Base-by-base conservation (phyloP, 2,113 vertebrate species). In the Pachyramphus minor region DNA sequence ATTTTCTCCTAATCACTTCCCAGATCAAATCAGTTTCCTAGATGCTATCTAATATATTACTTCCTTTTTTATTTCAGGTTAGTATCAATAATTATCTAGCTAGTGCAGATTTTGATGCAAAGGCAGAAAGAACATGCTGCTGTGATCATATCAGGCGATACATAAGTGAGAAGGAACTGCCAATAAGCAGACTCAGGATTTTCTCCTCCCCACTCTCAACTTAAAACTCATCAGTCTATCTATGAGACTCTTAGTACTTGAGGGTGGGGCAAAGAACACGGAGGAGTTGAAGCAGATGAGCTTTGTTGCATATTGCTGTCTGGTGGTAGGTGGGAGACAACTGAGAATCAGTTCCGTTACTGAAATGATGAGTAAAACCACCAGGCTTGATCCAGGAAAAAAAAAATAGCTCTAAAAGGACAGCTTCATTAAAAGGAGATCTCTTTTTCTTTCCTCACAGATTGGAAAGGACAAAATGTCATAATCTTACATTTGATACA, bases 1-100 rank as follows among this genome's bases (percentile, higher is more conserved):
- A 53, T 95, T 84, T 93, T 86, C 55, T 83, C 47, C 53, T 90
- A 94, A 91, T 91, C 94, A 63, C 50, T 88, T 84, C 27, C 56
- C 28, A 87, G 41, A 84, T 64, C 18, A 94, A 83, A 84, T 77
- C 44, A 39, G 10, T 72, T 91, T 78, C 25, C 73, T 75, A 62
- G 33, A 87, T 84, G 14, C 4, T 87, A 62, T 45, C 37, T 88
- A 78, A 93, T 78, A 41, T 25, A 77, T 67, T 88, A 66, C 49
- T 81, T 73, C 53, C 50, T 37, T 71, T 59, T 76, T 83, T 47
- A 68, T 90, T 89, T 78, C 33, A 73, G 35, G 17, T 79, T 92
- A 56, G 11, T 74, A 91, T 93, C 60, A 35, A 30, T 84, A 68
- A 90, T 72, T 71, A 31, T 41, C 69, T 58, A 88, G n/a, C 41